Base-by-base conservation (phyloP, 2,113 vertebrate species). In the Tinamus guttatus region DNA sequence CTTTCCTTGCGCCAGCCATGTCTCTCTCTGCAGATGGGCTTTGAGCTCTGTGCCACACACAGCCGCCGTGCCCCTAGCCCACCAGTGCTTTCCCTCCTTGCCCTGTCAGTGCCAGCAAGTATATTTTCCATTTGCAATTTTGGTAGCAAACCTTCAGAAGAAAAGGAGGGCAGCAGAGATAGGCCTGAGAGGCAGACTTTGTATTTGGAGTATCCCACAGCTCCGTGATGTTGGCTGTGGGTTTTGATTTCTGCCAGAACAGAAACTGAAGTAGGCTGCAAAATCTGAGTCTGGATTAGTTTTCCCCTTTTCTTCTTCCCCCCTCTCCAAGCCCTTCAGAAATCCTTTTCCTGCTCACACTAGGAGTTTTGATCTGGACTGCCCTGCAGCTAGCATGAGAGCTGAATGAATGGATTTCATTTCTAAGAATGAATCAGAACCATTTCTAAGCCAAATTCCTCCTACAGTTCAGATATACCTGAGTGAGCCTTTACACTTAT, bases 81-180 rank as follows among this genome's bases (percentile, higher is more conserved):
- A 2, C 21, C 12, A 19, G 15, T 43, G 24, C 40, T 52, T 83
- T 24, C 38, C 63, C 85, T 36, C 32, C 49, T 56, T 2, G 5
- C 28, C 8, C 63, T 34, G 2, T 70, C 18, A 4, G 60, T 67
- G 38, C 60, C 38, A 52, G n/a, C 0, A 3, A 58, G 54, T 85
- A 70, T 94, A 43, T 90, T 91, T 95, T 93, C 58, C 87, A 28
- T 75, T 91, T 70, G 19, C 34, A 68, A 62, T n/a, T 24, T 89
- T 80, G 45, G 63, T 51, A 27, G 27, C 69, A 95, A 59, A 32
- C 2, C 21, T 86, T 64, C 8, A 5, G 74, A 83, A 41, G 76
- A 81, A 68, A 86, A 78, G n/a, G 68, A 45, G 21, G 78, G 34
- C 34, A 11, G 38, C 28, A 54, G 56, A 93, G 58, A 49, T 30